These are phyloP conservation scores for Caradrina clavipalpis DNA, from an alignment of 2,888 invertebrate species.

Conservation along the genomic window DNA sequence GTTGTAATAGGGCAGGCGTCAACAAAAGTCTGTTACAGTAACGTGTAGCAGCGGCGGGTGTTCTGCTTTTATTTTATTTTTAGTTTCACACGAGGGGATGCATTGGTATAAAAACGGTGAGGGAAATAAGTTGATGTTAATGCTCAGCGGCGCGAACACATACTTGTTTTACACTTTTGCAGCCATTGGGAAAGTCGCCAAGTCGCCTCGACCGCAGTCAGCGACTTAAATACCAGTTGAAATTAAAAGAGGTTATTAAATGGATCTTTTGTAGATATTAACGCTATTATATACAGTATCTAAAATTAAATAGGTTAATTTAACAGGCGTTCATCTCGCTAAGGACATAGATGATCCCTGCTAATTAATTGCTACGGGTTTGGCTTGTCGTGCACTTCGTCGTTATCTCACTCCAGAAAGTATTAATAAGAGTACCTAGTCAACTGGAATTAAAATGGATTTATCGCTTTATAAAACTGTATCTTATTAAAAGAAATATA, in stretches of 20 bases:
- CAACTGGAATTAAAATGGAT: conserved; percentile 45
- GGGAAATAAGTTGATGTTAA: conserved; percentile 51
- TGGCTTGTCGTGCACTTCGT: conserved; percentile 44
- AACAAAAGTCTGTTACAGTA: conserved; percentile 26
- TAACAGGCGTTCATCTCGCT: conserved; percentile 61
- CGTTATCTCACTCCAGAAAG: conserved; percentile 52
- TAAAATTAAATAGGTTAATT: conserved; percentile 65
- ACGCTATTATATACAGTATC: conserved; percentile 58
- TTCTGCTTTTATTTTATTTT: conserved; percentile 35
- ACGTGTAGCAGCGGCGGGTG: conserved; percentile 11
- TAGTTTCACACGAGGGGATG: conserved; percentile 19
- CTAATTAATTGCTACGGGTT: conserved; percentile 68
- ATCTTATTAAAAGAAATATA: conserved; percentile 22
- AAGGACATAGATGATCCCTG: conserved; percentile 66
- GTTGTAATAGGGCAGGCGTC: conserved; percentile 15
- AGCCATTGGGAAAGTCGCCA: conserved; percentile 62
- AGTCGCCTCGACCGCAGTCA: conserved; percentile 49
- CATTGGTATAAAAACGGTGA: conserved; percentile 35
- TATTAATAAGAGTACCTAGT: conserved; percentile 55
- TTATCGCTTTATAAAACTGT: conserved; percentile 39
- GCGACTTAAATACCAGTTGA: conserved; percentile 39
- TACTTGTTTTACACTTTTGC: conserved; percentile 60
- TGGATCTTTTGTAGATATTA: conserved; percentile 56
- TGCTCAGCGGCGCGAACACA: conserved; percentile 45
- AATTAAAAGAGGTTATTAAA: conserved; percentile 54